Percentiles rank a stretch among this genome's conserved stretches.
phyloP scores from a whole-genome alignment of 2,113 vertebrate genomes.

The Philantomba maxwellii region DNA sequence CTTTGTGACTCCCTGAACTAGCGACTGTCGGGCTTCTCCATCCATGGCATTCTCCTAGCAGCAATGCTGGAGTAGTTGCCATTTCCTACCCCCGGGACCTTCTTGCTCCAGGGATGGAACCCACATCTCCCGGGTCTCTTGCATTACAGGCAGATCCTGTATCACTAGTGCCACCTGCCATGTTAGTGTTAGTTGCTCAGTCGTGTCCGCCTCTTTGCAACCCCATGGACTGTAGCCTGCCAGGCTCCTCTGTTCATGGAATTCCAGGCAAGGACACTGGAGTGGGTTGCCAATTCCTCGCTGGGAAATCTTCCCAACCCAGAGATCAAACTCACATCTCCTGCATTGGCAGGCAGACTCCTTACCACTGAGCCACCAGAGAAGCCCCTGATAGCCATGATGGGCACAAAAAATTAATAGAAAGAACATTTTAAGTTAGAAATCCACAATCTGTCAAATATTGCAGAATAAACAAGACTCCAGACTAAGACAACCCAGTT shows the following conservation, averaged over 20 bases:
- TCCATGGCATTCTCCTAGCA: not conserved
- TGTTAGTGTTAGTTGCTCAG: not conserved
- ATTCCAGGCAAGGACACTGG: not conserved
- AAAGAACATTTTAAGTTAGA: not conserved
- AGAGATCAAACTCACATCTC: not conserved
- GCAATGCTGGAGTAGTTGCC: not conserved
- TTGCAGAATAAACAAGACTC: not conserved
- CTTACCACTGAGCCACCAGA: not conserved
- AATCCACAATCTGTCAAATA: not conserved
- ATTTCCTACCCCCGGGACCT: not conserved
- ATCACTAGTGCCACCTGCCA: not conserved
- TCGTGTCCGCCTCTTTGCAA: not conserved
- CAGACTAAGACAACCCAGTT: not conserved
- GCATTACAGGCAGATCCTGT: not conserved
- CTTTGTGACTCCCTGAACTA: not conserved
- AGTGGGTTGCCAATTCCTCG: not conserved
- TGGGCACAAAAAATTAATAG: not conserved
- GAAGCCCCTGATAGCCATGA: not conserved
- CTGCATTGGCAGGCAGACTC: not conserved
- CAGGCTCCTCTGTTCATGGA: not conserved
- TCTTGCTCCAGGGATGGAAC: not conserved
- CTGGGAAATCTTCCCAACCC: not conserved
- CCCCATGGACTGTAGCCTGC: not conserved
- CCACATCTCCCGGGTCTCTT: not conserved
- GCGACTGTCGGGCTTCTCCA: fast-evolving